Base-by-base conservation (phyloP, 2,888 invertebrate genomes). In the Plutella xylostella region DNA sequence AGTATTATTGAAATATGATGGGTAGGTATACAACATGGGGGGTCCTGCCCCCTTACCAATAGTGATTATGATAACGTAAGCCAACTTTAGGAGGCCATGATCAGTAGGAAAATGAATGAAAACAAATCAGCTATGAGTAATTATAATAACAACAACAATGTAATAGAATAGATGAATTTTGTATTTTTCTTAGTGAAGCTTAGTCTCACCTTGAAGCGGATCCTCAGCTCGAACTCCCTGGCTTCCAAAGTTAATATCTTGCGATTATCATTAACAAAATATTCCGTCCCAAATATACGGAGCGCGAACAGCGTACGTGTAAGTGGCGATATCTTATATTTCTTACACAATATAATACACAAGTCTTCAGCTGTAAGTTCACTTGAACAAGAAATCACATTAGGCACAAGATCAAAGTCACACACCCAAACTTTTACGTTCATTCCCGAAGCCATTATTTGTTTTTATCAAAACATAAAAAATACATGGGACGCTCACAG, bases 291-390 rank as follows among this genome's bases (percentile, higher is more conserved):
- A 57, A 85, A 86, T 54, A 89, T 83, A 59, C 92, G 85, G 38
- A 96, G 71, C 14, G 91, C 90, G 79, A 94, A 96, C 42, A 96
- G 77, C 57, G 93, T 89, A 48, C 92, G 85, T 34, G 91, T 89
- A 22, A 92, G 78, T 4, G 94, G 93, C 44, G 91, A 88, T 62
- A 96, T 92, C 11, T 87, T 86, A 52, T 92, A 79, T 51, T 86
- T 79, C 66, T 90, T 90, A 60, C 93, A 93, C 51, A 92, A 76
- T 62, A 86, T 68, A 53, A 88, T 86, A 60, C 92, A 90, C 31
- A 92, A 82, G 58, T 92, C 90, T 68, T 94, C 94, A 21, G 88
- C 89, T 30, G 87, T 80, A 48, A 68, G 63, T 17, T 63, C 65
- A 50, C 58, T 72, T 9, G 80, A 72, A 51, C 82, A 82, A 68